Conservation (phyloP, 2,113 vertebrate species). For the Forbesichthys agassizii region DNA sequence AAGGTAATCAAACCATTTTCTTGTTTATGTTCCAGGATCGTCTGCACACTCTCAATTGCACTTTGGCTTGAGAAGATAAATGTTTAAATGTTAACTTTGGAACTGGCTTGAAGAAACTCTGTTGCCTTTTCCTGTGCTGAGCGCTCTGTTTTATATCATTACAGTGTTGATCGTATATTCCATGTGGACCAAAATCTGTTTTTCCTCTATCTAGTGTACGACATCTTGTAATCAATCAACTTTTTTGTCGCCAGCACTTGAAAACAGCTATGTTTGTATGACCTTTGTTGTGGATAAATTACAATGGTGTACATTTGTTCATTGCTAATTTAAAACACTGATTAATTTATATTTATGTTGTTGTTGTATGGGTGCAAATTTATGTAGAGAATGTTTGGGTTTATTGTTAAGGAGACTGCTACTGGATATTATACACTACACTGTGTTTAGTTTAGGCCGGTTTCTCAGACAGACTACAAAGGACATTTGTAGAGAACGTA, state of each 20-base stretch:
- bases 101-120: constrained; percentile 76
- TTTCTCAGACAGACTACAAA: constrained; percentile 77
- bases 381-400: constrained; percentile 72
- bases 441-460: constrained; percentile 85
- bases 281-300: constrained; percentile 76
- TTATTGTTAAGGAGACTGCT: constrained; percentile 83
- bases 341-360: constrained; percentile 89
- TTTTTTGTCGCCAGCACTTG: constrained; percentile 77
- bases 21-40: constrained; percentile 74
- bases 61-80: constrained; percentile 89
- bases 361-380: constrained; percentile 77
- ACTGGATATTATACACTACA: constrained; percentile 81
- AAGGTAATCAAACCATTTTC: not conserved
- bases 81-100: constrained; percentile 52
- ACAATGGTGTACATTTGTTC: constrained; percentile 92
- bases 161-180: constrained; percentile 72
- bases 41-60: constrained; percentile 83
- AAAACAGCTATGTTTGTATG: constrained; percentile 79
- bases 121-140: constrained; percentile 82
- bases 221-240: constrained; percentile 72
- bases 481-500: constrained; percentile 96
- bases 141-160: constrained; percentile 80
- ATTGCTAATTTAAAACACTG: constrained; percentile 93
- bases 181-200: constrained; percentile 86
- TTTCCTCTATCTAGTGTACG: constrained; percentile 64